phyloP scores from a whole-genome alignment of 2,888 invertebrate species.

The Dasypogon diadema region DNA sequence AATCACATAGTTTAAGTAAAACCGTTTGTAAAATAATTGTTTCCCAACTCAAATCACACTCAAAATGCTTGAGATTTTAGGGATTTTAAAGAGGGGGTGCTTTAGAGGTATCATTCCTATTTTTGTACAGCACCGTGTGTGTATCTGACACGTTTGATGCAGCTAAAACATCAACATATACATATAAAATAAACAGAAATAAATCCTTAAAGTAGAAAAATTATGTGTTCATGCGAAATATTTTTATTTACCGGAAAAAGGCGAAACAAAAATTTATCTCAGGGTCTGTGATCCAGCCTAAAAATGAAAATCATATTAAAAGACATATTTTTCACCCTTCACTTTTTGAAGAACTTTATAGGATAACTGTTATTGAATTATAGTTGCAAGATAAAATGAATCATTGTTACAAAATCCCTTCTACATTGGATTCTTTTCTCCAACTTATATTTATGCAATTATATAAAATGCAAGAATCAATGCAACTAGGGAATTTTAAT shows the following conservation, averaged over 20 bases:
- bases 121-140: too few relatives aligned
- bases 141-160: too few relatives aligned
- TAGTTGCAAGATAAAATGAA: neutral
- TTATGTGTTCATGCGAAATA: neutral
- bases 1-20: constrained; percentile 12
- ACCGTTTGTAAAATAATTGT: neutral
- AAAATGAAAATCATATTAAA: neutral
- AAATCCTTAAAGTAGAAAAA: too few relatives aligned
- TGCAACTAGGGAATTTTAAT: constrained; percentile 45
- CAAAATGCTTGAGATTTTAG: constrained; percentile 7
- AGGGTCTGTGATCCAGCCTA: constrained; percentile 40
- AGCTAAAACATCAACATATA: too few relatives aligned
- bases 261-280: constrained; percentile 9
- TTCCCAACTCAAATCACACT: neutral
- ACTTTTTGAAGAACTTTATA: neutral
- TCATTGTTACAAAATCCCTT: neutral
- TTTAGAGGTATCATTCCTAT: neutral
- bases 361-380: too few relatives aligned
- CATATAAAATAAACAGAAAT: too few relatives aligned
- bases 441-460: neutral
- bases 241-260: neutral
- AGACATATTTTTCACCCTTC: neutral
- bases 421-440: neutral
- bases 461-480: constrained; percentile 51
- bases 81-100: too few relatives aligned